Conservation (phyloP, 2,113 vertebrate species). For the Hemibagrus wyckioides region DNA sequence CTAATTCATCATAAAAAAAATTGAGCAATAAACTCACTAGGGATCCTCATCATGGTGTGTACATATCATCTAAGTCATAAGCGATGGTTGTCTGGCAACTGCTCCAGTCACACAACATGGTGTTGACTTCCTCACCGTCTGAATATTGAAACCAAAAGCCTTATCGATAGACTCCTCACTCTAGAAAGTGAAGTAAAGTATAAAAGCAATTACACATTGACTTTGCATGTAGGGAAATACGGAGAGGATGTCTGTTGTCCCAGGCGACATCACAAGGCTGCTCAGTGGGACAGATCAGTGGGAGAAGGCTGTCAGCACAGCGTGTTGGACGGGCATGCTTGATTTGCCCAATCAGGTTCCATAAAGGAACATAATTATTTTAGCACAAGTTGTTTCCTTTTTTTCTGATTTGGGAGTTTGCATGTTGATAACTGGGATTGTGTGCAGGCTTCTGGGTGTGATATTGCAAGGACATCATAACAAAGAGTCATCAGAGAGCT, state of each 20-base stretch:
- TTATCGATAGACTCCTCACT: not conserved
- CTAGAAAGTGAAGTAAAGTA: not conserved
- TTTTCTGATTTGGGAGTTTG: not conserved
- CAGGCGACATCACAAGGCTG: not conserved
- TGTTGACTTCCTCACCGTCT: not conserved
- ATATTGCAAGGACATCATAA: not conserved
- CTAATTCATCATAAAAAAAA: not conserved
- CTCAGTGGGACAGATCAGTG: not conserved
- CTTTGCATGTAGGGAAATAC: not conserved
- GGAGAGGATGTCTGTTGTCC: not conserved
- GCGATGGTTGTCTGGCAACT: not conserved
- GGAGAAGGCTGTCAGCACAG: not conserved
- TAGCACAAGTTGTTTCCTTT: not conserved
- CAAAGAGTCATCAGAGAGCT: not conserved
- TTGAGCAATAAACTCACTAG: not conserved
- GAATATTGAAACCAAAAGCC: not conserved
- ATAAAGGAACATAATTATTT: not conserved
- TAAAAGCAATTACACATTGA: not conserved
- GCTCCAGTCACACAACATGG: not conserved
- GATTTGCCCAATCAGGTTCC: not conserved
- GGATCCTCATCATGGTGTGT: not conserved
- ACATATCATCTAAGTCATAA: not conserved
- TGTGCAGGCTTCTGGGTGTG: not conserved
- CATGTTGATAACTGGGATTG: not conserved
- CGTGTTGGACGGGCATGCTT: not conserved